Conservation (phyloP, 2,888 invertebrate genomes). For the Lasioglossum calceatum region DNA sequence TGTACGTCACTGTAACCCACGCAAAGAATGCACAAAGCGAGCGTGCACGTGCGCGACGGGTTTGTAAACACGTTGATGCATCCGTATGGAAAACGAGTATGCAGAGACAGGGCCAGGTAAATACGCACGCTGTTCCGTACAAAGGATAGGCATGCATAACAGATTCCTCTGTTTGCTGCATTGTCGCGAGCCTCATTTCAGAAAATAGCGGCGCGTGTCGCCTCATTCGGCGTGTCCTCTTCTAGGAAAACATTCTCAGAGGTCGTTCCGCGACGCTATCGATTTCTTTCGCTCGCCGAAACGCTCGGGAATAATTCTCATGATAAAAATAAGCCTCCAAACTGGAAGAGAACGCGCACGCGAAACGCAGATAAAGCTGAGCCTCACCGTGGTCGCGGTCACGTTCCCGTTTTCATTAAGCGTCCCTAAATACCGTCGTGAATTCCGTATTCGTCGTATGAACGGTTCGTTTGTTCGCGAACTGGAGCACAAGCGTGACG, state of each 20-base stretch:
- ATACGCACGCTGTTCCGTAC: slow-evolving; percentile 31
- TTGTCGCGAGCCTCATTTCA: slow-evolving; percentile 13
- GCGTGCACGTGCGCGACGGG: slow-evolving; percentile 32
- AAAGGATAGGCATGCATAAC: slow-evolving; percentile 55
- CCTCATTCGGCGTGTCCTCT: neutral
- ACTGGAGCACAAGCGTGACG: slow-evolving; percentile 45
- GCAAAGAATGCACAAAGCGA: slow-evolving; percentile 47
- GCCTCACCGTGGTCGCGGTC: neutral
- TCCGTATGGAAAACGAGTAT: slow-evolving; percentile 48
- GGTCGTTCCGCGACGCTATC: neutral
- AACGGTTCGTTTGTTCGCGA: slow-evolving; percentile 49
- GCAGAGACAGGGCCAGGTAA: slow-evolving; percentile 49
- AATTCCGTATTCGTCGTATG: slow-evolving; percentile 42
- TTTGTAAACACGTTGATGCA: slow-evolving; percentile 56
- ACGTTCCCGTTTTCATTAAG: slow-evolving; percentile 17
- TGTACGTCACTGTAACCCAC: slow-evolving; percentile 26
- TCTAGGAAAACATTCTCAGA: neutral
- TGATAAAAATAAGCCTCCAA: neutral
- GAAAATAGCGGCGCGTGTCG: slow-evolving; percentile 1
- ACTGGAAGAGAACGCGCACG: neutral
- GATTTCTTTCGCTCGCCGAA: neutral
- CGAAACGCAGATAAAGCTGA: neutral
- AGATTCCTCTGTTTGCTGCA: slow-evolving; percentile 32
- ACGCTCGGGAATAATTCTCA: neutral
- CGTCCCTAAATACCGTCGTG: slow-evolving; percentile 21